A percentile compares a stretch with the other conserved stretches of the same genome.
Evolutionary conservation across 53 echinoderm and acorn worm species (phyloP).

Genomic region (Crossaster papposus): DNA sequence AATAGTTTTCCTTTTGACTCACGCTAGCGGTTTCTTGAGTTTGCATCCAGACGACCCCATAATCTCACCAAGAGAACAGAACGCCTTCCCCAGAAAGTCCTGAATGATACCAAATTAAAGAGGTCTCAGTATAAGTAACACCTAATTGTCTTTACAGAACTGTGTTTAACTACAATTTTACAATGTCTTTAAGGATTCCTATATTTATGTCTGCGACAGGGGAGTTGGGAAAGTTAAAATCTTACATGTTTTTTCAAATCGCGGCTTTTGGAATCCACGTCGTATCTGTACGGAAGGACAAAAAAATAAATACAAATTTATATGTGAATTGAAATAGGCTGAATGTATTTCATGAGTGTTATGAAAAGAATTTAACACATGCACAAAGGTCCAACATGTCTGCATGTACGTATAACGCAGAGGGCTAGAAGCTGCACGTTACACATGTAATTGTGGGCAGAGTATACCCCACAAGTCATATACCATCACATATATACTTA

Average conservation of each 20-base stretch:
- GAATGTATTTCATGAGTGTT: too few relatives aligned
- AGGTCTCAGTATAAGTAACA: neutral
- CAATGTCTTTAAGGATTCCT: too few relatives aligned
- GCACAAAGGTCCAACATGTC: too few relatives aligned
- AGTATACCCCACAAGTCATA: too few relatives aligned
- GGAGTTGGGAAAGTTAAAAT: neutral
- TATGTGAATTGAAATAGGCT: too few relatives aligned
- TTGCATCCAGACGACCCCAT: slow-evolving; percentile 84
- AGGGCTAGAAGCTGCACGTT: too few relatives aligned
- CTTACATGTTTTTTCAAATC: slow-evolving; percentile 93
- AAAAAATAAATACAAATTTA: too few relatives aligned
- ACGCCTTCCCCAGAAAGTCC: slow-evolving; percentile 85
- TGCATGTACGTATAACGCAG: too few relatives aligned
- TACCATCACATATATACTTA: slow-evolving; percentile 63
- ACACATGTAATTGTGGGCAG: too few relatives aligned
- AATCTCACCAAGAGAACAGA: slow-evolving; percentile 91
- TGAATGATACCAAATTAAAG: slow-evolving; percentile 40
- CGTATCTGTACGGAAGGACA: slow-evolving; percentile 84
- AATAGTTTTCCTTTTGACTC: slow-evolving; percentile 41
- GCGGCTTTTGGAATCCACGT: slow-evolving; percentile 81
- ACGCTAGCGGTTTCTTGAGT: slow-evolving; percentile 72
- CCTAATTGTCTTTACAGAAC: neutral
- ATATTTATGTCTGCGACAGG: too few relatives aligned
- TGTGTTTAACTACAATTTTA: too few relatives aligned
- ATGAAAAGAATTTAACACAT: too few relatives aligned